A percentile compares a stretch with the other conserved stretches of the same genome.
Conservation (phyloP, 2,888 invertebrate genomes). For the Drosophila borealis region DNA sequence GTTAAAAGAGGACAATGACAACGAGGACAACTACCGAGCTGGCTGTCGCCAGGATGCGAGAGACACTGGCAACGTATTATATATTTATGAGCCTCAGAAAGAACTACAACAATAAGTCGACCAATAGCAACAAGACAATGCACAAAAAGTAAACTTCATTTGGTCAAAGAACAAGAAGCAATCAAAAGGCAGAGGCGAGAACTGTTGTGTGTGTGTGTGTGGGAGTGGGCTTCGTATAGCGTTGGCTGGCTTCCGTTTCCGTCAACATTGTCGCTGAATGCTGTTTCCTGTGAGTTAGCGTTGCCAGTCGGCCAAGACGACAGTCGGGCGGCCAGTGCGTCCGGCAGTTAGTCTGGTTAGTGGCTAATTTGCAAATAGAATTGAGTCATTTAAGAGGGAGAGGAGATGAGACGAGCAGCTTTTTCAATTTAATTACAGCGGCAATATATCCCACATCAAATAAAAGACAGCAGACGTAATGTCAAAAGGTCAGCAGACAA, state of each 20-base stretch:
- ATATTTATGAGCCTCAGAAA: constrained; percentile 42
- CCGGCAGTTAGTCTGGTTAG: constrained; percentile 58
- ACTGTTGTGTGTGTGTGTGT: not conserved
- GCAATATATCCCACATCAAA: constrained; percentile 1
- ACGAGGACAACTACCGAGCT: constrained; percentile 10
- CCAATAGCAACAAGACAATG: constrained; percentile 18
- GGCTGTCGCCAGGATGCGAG: constrained; percentile 24
- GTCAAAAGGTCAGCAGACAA: constrained; percentile 1
- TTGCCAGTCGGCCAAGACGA: constrained; percentile 5
- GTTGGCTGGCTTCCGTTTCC: constrained; percentile 65
- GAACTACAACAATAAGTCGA: constrained; percentile 13
- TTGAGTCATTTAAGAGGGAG: constrained; percentile 30
- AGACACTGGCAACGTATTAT: constrained; percentile 41
- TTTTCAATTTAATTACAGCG: constrained; percentile 52
- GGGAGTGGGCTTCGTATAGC: constrained; percentile 1
- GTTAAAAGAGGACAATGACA: constrained; percentile 44
- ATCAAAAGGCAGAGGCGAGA: constrained; percentile 12
- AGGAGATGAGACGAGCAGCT: constrained; percentile 17
- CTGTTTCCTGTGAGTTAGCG: constrained; percentile 49
- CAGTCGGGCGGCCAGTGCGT: constrained; percentile 47
- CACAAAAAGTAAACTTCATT: constrained; percentile 39
- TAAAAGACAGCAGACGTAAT: not conserved
- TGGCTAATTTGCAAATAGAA: constrained; percentile 68
- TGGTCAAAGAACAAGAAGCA: constrained; percentile 19
- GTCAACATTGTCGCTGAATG: constrained; percentile 48